A percentile compares a stretch with the other conserved stretches of the same genome.
Conservation (phyloP, 2,797 vertebrate genomes). For the Novumbra hubbsi region DNA sequence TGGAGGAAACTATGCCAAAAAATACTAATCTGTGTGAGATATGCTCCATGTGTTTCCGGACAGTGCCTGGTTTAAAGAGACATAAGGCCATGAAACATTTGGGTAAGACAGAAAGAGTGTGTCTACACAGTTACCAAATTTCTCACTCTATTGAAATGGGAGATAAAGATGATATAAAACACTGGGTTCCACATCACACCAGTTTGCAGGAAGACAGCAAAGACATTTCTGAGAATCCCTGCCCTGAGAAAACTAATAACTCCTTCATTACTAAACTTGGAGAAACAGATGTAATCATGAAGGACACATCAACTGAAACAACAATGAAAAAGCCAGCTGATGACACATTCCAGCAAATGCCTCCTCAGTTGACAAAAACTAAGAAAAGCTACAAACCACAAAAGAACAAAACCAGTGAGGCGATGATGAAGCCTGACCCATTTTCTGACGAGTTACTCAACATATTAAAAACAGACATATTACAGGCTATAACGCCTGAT, state of each 20-base stretch:
- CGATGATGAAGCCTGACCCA: conserved; percentile 39
- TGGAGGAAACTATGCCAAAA: conserved; percentile 57
- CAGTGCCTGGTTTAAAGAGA: conserved; percentile 88
- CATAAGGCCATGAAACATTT: conserved; percentile 93
- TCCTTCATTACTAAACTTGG: conserved; percentile 53
- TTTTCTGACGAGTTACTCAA: conserved; percentile 68
- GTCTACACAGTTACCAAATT: conserved; percentile 58
- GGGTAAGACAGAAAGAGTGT: conserved; percentile 54
- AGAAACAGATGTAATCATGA: conserved; percentile 52
- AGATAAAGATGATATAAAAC: conserved; percentile 55
- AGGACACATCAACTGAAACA: conserved; percentile 61
- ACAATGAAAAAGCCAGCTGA: conserved; percentile 35
- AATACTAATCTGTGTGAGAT: conserved; percentile 80
- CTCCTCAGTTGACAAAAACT: conserved; percentile 52
- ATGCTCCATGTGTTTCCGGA: conserved; percentile 87
- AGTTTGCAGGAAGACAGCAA: conserved; percentile 55
- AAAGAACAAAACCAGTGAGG: conserved; percentile 69
- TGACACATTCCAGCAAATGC: conserved; percentile 48
- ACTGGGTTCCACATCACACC: conserved; percentile 50
- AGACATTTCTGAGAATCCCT: conserved; percentile 36
- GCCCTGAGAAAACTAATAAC: conserved; percentile 47
- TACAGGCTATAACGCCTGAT: conserved; percentile 66
- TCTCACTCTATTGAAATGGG: conserved; percentile 60
- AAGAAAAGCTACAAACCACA: conserved; percentile 72
- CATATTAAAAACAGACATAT: conserved; percentile 69